A percentile compares a stretch with the other conserved stretches of the same genome.
Evolutionary conservation across 2,797 vertebrate species (phyloP).

Genomic region (Enoplosus armatus): DNA sequence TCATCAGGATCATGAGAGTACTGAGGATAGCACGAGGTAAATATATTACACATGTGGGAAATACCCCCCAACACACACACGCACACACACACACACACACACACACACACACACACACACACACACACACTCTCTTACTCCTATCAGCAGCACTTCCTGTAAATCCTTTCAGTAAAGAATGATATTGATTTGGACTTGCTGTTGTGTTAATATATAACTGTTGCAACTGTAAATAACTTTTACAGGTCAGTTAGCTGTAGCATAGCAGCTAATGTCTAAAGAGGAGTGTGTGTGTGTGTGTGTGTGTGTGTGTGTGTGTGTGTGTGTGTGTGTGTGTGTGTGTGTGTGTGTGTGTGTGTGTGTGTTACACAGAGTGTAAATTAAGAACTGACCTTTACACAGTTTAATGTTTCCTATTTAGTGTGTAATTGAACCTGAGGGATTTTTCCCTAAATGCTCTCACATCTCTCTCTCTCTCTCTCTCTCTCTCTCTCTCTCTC

Average conservation of each 20-base stretch:
- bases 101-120: constrained; percentile 6
- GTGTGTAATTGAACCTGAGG: constrained; percentile 70
- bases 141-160: neutral
- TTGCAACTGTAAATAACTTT: constrained; percentile 7
- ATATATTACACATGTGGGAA: neutral
- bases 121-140: neutral
- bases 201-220: constrained; percentile 4
- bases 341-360: constrained; percentile 3
- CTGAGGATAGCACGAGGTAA: constrained; percentile 94
- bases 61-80: neutral
- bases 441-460: constrained; percentile 50
- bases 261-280: constrained; percentile 10
- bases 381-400: constrained; percentile 70
- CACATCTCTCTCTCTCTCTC: constrained; percentile 35
- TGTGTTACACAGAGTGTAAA: constrained; percentile 45
- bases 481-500: constrained; percentile 24
- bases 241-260: constrained; percentile 17
- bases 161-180: neutral
- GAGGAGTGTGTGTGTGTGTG: neutral
- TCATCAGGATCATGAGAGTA: constrained; percentile 98
- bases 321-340: neutral
- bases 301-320: neutral
- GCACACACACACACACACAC: neutral
- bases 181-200: constrained; percentile 12
- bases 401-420: constrained; percentile 65